phyloP scores from a whole-genome alignment of 2,797 vertebrate genomes.

The Triplophysa yarkandensis region DNA sequence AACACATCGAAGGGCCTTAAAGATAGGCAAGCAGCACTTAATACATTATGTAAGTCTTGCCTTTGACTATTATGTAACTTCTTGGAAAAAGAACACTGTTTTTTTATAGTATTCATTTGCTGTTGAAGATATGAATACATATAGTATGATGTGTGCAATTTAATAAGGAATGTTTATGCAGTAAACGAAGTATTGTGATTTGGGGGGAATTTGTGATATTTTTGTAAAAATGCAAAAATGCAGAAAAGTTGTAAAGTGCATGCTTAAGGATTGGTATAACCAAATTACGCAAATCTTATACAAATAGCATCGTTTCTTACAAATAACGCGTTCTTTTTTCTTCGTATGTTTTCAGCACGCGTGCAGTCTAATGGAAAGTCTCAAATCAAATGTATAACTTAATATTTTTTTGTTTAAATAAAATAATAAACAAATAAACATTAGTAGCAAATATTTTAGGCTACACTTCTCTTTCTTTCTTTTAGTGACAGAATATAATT shows the following conservation, averaged over 20 bases:
- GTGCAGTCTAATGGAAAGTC: slow-evolving; percentile 62
- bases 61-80: slow-evolving; percentile 20
- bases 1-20: slow-evolving; percentile 8
- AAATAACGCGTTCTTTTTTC: neutral
- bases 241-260: neutral
- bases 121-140: neutral
- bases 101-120: slow-evolving; percentile 3
- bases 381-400: too few relatives aligned
- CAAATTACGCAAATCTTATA: neutral
- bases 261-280: neutral
- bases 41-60: slow-evolving; percentile 17
- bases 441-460: too few relatives aligned
- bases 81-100: slow-evolving; percentile 12
- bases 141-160: neutral
- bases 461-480: too few relatives aligned
- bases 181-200: neutral
- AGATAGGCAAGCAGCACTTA: slow-evolving; percentile 8
- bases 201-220: neutral
- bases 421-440: too few relatives aligned
- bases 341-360: neutral
- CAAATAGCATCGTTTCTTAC: neutral
- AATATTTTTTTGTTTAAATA: slow-evolving; percentile 67
- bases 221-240: neutral
- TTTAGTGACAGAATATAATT: too few relatives aligned
- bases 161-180: neutral